Base-by-base conservation (phyloP, 1,140 invertebrate species). In the Sitophilus oryzae region DNA sequence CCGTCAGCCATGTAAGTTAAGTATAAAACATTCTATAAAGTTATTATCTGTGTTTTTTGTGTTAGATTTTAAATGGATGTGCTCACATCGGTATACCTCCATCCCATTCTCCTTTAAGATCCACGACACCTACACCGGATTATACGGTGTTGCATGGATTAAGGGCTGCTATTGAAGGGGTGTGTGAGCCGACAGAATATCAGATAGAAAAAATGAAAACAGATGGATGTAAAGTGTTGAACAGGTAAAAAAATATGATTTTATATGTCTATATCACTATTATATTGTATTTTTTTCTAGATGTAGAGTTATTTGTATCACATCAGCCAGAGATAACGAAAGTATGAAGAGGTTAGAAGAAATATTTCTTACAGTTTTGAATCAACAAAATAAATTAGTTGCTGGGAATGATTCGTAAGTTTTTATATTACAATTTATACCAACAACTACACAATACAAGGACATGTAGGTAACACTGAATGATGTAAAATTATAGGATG, bases 261-360 rank as follows among this genome's bases (percentile, higher is more conserved):
- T 11, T 11, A n/a, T n/a, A n/a, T n/a, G n/a, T n/a, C n/a, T n/a
- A n/a, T n/a, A n/a, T n/a, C n/a, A n/a, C n/a, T n/a, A n/a, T n/a
- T n/a, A 34, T 34, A 6, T 8, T 20, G 41, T 43, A 30, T 34
- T 14, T 19, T 8, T 16, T 55, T 48, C 18, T 51, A 52, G 59
- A 61, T 23, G 56, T 20, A 77, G 92, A 48, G 86, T 96, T 8
- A 88, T 96, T 61, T 91, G 90, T 65, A 85, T 96, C 3, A 93
- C 91, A 2, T 87, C 88, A 64, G 84, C 89, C 2, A 79, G 88
- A 59, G 89, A 89, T 72, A 84, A 92, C 70, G 81, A 81, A 5
- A 89, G 89, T 54, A 86, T 92, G 71, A 83, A 86, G 62, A 85
- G 84, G 64, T 71, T 94, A 18, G 85, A 93, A 66, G 88, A 91